phyloP scores from a whole-genome alignment of 2,113 vertebrate species.

The Alaudala cheleensis region DNA sequence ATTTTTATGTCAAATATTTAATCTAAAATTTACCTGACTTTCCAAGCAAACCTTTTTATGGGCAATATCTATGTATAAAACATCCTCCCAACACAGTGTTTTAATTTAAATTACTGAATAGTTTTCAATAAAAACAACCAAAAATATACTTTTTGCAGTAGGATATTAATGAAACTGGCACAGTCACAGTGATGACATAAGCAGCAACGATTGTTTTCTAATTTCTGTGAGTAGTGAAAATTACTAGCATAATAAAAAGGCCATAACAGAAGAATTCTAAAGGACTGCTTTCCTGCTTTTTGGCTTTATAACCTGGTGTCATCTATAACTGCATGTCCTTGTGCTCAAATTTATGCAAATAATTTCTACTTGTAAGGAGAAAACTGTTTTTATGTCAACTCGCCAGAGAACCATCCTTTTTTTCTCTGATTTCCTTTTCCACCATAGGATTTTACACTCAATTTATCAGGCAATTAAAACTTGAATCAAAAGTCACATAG shows the following conservation, averaged over 20 bases:
- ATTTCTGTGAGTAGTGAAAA: background rate
- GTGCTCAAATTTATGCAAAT: background rate
- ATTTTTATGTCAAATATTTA: background rate
- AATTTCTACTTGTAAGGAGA: background rate
- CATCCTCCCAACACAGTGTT: rapidly evolving
- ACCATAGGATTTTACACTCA: background rate
- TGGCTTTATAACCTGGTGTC: background rate
- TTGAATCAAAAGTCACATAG: background rate
- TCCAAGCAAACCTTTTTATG: background rate
- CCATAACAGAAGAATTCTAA: background rate
- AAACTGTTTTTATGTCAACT: background rate
- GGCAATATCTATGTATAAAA: background rate
- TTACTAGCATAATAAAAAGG: background rate
- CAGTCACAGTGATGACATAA: background rate
- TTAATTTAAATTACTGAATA: background rate
- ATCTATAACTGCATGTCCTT: background rate
- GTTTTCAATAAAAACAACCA: background rate
- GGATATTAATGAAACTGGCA: background rate
- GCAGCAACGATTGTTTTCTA: background rate
- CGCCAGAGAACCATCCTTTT: background rate
- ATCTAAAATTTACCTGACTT: background rate
- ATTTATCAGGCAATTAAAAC: constrained; percentile 36
- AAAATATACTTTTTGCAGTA: background rate
- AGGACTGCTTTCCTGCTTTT: rapidly evolving
- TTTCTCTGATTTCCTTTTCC: background rate